These are phyloP conservation scores for Elanus axillaris DNA, from an alignment of 2,113 vertebrate species.

Conservation along the genomic window DNA sequence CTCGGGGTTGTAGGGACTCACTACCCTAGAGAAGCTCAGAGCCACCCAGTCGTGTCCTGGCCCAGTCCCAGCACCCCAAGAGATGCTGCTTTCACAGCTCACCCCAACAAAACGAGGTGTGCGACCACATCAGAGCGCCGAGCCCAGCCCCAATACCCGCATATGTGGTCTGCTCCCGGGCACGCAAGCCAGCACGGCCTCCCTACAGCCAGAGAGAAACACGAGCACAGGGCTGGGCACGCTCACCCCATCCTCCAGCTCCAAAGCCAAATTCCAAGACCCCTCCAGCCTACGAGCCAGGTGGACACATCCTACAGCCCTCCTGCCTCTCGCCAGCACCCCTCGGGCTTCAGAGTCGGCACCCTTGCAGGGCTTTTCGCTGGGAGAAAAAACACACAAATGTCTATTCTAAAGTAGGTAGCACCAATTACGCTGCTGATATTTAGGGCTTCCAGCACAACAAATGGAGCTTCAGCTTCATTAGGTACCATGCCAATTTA, in stretches of 20 bases:
- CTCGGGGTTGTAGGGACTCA: not conserved
- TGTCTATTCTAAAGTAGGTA: not conserved
- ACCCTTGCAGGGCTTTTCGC: not conserved
- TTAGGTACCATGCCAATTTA: constrained; percentile 58
- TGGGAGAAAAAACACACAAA: not conserved
- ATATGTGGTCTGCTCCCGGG: accelerated
- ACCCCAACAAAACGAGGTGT: not conserved
- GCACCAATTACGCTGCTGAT: constrained; percentile 47
- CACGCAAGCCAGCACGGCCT: not conserved
- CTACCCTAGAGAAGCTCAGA: not conserved
- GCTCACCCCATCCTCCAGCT: not conserved
- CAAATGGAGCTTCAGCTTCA: constrained; percentile 54
- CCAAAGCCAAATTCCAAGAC: not conserved
- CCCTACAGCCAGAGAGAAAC: not conserved
- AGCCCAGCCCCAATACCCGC: not conserved
- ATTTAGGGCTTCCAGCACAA: constrained; percentile 60
- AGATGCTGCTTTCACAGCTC: not conserved
- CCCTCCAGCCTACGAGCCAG: not conserved
- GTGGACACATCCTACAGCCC: not conserved
- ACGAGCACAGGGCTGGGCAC: accelerated
- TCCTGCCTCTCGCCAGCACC: not conserved
- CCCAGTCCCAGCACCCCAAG: accelerated
- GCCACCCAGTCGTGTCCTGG: accelerated
- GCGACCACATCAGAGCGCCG: not conserved
- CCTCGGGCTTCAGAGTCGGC: not conserved